phyloP scores from a whole-genome alignment of 2,888 invertebrate species.

The Prenolepis imparis region DNA sequence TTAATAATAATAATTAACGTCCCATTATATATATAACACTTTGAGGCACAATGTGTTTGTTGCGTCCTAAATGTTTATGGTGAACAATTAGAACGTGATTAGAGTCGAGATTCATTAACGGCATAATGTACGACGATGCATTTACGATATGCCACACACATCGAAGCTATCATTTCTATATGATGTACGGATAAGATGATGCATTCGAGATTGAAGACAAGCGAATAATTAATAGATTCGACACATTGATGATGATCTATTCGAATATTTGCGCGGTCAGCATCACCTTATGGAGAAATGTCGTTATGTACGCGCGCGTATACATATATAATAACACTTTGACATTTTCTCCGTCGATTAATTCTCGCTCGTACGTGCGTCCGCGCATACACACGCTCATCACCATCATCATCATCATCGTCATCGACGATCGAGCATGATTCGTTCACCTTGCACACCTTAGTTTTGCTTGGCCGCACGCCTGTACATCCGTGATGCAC shows the following conservation, averaged over 20 bases:
- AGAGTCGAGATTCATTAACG: slow-evolving; percentile 31
- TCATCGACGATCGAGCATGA: slow-evolving; percentile 71
- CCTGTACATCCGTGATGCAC: slow-evolving; percentile 54
- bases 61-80: not conserved
- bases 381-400: slow-evolving; percentile 32
- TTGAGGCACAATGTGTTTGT: not conserved
- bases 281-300: slow-evolving; percentile 1
- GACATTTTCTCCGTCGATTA: slow-evolving; percentile 59
- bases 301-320: not conserved
- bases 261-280: slow-evolving; percentile 21
- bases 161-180: not conserved
- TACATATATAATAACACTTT: slow-evolving; percentile 26
- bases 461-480: slow-evolving; percentile 71
- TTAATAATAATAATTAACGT: slow-evolving; percentile 18
- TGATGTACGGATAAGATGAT: no score
- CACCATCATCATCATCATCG: slow-evolving; percentile 56
- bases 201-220: not conserved
- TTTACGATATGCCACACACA: not conserved
- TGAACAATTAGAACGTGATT: slow-evolving; percentile 13
- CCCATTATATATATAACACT: not conserved
- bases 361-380: slow-evolving; percentile 40
- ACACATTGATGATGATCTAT: slow-evolving; percentile 1
- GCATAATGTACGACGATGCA: not conserved
- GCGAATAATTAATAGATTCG: not conserved
- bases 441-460: slow-evolving; percentile 70